Evolutionary conservation across 2,113 vertebrate species (phyloP).

Genomic region (Zonotrichia leucophrys): DNA sequence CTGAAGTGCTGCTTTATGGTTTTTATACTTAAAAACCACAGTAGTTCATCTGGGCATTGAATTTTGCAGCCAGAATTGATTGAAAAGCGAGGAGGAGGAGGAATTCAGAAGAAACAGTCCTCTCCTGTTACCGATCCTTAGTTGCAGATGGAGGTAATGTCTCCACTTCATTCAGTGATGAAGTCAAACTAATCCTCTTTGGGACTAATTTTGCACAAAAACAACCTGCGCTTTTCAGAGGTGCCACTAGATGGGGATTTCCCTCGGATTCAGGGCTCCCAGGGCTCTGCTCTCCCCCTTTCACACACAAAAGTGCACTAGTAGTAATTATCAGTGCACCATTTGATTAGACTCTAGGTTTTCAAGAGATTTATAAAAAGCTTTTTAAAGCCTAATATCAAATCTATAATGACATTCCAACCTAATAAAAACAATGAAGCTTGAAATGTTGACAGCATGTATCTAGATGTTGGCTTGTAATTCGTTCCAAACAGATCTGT

Average conservation of each 20-base stretch:
- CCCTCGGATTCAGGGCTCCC: conserved; percentile 32
- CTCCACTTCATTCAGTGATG: conserved; percentile 68
- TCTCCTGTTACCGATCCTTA: conserved; percentile 52
- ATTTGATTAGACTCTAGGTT: conserved; percentile 67
- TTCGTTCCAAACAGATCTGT: conserved; percentile 60
- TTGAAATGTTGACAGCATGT: conserved; percentile 63
- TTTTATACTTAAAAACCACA: not conserved
- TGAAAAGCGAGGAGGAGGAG: not conserved
- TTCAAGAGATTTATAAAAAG: conserved; percentile 66
- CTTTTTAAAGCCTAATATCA: conserved; percentile 72
- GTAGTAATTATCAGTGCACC: conserved; percentile 65
- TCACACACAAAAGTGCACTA: not conserved
- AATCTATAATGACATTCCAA: conserved; percentile 65
- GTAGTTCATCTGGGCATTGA: not conserved
- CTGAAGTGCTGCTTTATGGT: not conserved
- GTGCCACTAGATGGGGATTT: conserved; percentile 76
- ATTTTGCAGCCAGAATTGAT: not conserved
- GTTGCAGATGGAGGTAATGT: conserved; percentile 65
- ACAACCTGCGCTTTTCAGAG: conserved; percentile 75
- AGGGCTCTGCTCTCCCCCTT: conserved; percentile 30
- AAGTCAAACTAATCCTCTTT: conserved; percentile 75
- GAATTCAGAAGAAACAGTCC: not conserved
- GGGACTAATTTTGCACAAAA: conserved; percentile 76
- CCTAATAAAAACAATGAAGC: conserved; percentile 72
- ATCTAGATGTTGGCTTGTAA: conserved; percentile 63